Evolutionary conservation across 2,113 vertebrate species (phyloP).

Genomic region (Tangachromis dhanisi): DNA sequence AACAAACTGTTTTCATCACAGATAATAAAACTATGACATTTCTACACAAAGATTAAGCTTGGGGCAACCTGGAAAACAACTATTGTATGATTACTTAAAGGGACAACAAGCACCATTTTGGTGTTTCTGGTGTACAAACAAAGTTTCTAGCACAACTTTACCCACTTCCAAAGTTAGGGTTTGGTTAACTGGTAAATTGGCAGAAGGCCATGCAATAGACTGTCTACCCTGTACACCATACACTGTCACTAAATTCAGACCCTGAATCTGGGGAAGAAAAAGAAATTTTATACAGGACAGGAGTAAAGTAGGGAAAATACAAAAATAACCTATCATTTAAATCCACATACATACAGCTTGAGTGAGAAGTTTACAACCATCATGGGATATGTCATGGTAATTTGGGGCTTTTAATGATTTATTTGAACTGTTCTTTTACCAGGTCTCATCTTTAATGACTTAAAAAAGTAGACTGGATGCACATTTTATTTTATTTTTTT

Average conservation of each 20-base stretch:
- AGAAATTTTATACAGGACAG: background rate
- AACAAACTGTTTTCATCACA: background rate
- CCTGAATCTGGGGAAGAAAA: background rate
- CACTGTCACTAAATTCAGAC: background rate
- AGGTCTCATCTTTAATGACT: background rate
- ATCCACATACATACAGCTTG: background rate
- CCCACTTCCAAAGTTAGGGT: background rate
- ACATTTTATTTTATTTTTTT: background rate
- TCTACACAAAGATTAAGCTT: background rate
- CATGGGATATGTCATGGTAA: background rate
- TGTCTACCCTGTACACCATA: background rate
- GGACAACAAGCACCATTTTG: background rate
- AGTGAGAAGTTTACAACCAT: background rate
- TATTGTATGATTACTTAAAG: background rate
- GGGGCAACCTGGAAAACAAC: background rate
- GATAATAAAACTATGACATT: background rate
- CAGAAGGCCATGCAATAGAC: background rate
- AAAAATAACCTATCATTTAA: background rate
- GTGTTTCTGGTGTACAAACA: background rate
- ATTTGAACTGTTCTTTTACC: background rate
- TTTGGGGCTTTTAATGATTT: background rate
- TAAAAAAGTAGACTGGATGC: background rate
- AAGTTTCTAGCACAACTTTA: background rate
- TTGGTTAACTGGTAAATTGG: background rate
- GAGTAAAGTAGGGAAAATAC: background rate